Percentiles rank a stretch among this genome's conserved stretches.
phyloP scores from a whole-genome alignment of 2,888 invertebrate species.

The Orthosia gracilis region DNA sequence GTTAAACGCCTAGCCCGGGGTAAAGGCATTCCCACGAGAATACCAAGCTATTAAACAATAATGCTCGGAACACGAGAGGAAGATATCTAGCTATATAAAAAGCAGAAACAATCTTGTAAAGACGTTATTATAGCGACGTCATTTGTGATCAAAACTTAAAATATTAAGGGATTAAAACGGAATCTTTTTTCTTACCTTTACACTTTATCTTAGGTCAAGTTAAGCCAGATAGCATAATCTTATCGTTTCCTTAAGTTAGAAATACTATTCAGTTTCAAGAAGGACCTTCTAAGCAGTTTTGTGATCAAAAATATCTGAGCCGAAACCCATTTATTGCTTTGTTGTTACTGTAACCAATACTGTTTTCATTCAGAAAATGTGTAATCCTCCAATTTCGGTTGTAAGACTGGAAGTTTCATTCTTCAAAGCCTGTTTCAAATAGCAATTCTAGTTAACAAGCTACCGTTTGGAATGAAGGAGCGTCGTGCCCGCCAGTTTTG shows the following conservation, averaged over 20 bases:
- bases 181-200: neutral
- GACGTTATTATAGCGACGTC: neutral
- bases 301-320: neutral
- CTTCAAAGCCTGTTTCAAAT: slow-evolving; percentile 56
- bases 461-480: slow-evolving; percentile 58
- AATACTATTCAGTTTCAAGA: neutral
- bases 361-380: slow-evolving; percentile 28
- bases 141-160: neutral
- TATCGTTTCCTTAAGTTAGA: neutral
- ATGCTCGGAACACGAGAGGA: slow-evolving; percentile 10
- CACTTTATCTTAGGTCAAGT: neutral
- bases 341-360: slow-evolving; percentile 12
- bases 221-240: neutral
- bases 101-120: neutral
- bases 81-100: slow-evolving; percentile 18
- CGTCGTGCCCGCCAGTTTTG: slow-evolving; percentile 32
- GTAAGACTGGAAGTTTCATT: slow-evolving; percentile 37
- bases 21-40: slow-evolving; percentile 13
- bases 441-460: slow-evolving; percentile 58
- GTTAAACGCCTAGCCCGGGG: slow-evolving; percentile 10
- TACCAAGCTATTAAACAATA: slow-evolving; percentile 31
- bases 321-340: neutral
- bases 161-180: no score
- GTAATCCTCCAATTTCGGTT: slow-evolving; percentile 45
- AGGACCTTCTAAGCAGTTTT: neutral